These are phyloP conservation scores for Solea solea DNA, from an alignment of 2,113 vertebrate genomes.

Conservation along the genomic window DNA sequence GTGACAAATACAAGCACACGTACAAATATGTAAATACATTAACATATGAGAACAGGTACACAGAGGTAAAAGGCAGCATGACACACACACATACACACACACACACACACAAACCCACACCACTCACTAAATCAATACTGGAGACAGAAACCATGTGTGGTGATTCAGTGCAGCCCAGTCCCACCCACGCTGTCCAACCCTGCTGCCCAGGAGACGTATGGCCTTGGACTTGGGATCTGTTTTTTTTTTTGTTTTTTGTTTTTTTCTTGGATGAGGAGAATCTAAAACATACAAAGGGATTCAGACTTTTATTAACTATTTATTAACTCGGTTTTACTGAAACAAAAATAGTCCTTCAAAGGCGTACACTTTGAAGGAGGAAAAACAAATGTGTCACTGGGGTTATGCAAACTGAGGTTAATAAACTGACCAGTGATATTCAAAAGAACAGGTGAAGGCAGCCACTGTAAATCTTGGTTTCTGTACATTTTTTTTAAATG, in stretches of 20 bases:
- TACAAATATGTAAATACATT: neutral
- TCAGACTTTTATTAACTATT: neutral
- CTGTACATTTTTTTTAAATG: no score
- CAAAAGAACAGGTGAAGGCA: constrained; percentile 30
- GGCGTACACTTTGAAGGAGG: neutral
- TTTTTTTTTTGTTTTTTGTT: constrained; percentile 50
- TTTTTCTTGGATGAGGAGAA: constrained; percentile 43
- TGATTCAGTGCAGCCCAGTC: constrained; percentile 68
- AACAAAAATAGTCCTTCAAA: neutral
- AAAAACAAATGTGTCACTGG: no score
- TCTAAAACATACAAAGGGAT: constrained; percentile 24
- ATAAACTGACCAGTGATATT: constrained; percentile 25
- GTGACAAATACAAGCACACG: neutral
- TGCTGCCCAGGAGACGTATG: constrained; percentile 47
- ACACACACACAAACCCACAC: constrained; percentile 43
- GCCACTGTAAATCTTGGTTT: constrained; percentile 17
- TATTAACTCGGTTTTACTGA: neutral
- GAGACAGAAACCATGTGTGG: constrained; percentile 61
- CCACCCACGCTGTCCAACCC: constrained; percentile 59
- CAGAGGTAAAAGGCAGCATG: neutral
- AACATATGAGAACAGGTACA: constrained; percentile 8
- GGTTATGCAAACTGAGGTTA: constrained; percentile 31
- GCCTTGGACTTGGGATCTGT: constrained; percentile 48
- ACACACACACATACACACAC: constrained; percentile 22
- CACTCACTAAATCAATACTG: constrained; percentile 66